Base-by-base conservation (phyloP, 2,888 invertebrate genomes). In the Busseola fusca region DNA sequence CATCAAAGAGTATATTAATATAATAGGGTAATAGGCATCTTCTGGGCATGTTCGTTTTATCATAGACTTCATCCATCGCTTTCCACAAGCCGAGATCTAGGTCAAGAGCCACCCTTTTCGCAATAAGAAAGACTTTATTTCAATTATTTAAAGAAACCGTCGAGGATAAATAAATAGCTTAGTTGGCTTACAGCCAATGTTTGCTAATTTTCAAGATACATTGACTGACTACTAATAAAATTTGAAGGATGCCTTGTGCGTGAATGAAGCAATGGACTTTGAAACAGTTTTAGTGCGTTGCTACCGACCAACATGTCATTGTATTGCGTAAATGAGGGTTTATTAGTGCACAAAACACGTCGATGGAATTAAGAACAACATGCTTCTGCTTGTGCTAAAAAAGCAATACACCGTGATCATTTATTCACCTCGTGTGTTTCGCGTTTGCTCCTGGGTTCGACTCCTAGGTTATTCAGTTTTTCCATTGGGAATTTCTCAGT, bases 201-300 rank as follows among this genome's bases (percentile, higher is more conserved):
- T 70, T 64, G 65, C 52, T 14, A 58, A 76, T 59, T 68, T n/a
- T 59, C 30, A 14, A 56, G n/a, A 56, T 66, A 70, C 78, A 81
- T 70, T 54, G 64, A 34, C 52, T 64, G 81, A 78, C 77, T 78
- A 76, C 78, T 81, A 78, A 78, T 64, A 30, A 16, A 12, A 64
- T 56, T 64, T 30, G 52, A 64, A 76, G 66, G 64, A 70, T 70
- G 40, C n/a, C 10, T 34, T 54, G 52, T 25, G 1, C 45, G 34
- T 6, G 18, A 42, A 57, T 81, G 81, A 59, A 70, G 81, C 70
- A 78, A 78, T 81, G 70, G 59, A 60, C 66, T 70, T 78, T 78
- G 81, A 76, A 76, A 78, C 16, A 76, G 27, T 64, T 78, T 30
- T 0, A 54, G 80, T 64, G 59, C 76, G 25, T 76, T 76, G 70